Evolutionary conservation across 1,140 invertebrate species (phyloP).

Genomic region (Danaus melanippus): DNA sequence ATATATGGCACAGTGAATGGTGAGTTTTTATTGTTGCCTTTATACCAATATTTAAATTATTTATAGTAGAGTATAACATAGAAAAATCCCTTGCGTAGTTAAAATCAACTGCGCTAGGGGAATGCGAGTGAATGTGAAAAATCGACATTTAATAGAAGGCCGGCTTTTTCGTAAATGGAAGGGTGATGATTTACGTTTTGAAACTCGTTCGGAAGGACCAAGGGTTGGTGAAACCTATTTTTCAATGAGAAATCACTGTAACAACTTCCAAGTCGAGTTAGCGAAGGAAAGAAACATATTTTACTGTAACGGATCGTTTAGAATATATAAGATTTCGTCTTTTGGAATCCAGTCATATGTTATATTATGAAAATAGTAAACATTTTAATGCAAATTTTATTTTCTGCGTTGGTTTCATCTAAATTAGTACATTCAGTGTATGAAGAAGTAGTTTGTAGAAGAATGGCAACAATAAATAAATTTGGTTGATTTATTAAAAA

Average conservation of each 20-base stretch:
- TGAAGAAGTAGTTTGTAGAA: too few relatives aligned
- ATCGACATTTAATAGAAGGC: constrained; percentile 63
- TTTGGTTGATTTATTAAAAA: too few relatives aligned
- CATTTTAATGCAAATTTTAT: too few relatives aligned
- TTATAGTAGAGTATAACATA: constrained; percentile 1
- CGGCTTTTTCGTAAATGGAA: constrained; percentile 60
- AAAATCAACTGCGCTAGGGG: constrained; percentile 40
- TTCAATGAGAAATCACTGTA: constrained; percentile 23
- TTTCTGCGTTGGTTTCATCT: too few relatives aligned
- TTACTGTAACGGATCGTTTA: background rate
- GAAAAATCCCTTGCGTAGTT: constrained; percentile 19
- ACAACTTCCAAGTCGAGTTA: constrained; percentile 1
- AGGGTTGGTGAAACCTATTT: constrained; percentile 32
- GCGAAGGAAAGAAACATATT: background rate
- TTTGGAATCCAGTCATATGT: too few relatives aligned
- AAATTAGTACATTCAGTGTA: too few relatives aligned
- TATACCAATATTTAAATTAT: background rate
- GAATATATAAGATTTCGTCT: background rate
- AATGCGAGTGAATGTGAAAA: constrained; percentile 50
- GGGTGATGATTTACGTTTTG: constrained; percentile 59
- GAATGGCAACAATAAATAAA: too few relatives aligned
- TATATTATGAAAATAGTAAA: too few relatives aligned
- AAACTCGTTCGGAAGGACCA: constrained; percentile 18
- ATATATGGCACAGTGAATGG: too few relatives aligned
- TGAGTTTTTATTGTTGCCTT: too few relatives aligned